These are phyloP conservation scores for Apteryx owenii DNA, from an alignment of 2,113 vertebrate genomes.

Conservation along the genomic window DNA sequence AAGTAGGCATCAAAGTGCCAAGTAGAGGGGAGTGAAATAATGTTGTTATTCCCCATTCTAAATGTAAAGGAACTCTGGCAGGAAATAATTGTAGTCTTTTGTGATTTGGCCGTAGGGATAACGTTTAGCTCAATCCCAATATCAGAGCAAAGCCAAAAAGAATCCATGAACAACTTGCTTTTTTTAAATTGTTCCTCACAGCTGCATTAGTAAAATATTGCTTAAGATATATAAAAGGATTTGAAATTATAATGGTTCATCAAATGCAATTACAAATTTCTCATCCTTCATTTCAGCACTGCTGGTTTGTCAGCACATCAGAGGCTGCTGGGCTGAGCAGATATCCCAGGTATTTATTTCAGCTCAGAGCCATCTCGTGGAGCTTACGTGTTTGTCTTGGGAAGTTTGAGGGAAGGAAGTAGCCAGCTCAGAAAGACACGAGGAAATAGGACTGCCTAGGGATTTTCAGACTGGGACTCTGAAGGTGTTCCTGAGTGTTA, in stretches of 20 bases:
- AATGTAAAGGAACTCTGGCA: not conserved
- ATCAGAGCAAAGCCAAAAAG: not conserved
- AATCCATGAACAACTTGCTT: not conserved
- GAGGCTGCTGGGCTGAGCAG: not conserved
- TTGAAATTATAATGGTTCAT: not conserved
- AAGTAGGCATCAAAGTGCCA: not conserved
- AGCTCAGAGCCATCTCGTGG: not conserved
- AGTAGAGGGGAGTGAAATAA: not conserved
- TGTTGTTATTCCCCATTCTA: not conserved
- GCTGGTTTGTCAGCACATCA: not conserved
- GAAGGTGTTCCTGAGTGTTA: not conserved
- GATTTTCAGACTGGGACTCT: not conserved
- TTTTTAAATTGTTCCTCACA: not conserved
- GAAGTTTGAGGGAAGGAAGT: not conserved
- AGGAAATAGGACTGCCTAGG: not conserved
- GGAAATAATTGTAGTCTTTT: not conserved
- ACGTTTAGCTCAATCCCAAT: not conserved
- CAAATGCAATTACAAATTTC: not conserved
- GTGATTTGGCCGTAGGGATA: not conserved
- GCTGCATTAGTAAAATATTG: not conserved
- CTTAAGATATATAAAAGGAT: constrained; percentile 6
- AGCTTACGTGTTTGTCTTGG: not conserved
- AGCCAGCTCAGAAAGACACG: not conserved
- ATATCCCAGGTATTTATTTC: not conserved
- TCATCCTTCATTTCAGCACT: not conserved